Conservation (phyloP, 2,888 invertebrate genomes). For the Melanostoma mellinum region DNA sequence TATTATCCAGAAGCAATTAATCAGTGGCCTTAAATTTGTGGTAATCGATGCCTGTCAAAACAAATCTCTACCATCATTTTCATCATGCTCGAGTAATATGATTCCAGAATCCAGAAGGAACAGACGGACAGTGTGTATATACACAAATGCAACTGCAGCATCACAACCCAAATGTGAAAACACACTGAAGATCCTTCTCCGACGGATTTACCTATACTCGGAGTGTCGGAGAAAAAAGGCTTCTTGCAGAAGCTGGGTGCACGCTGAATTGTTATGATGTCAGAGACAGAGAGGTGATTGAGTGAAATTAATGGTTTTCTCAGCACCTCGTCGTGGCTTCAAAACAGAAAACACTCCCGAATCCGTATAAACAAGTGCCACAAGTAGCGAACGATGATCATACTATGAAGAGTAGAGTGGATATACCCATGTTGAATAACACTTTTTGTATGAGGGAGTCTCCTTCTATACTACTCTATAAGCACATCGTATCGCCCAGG, state of each 20-base stretch:
- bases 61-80: conserved; percentile 80
- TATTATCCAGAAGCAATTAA: conserved; percentile 73
- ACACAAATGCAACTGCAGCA: conserved; percentile 16
- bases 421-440: conserved; percentile 43
- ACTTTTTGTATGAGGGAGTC: conserved; percentile 37
- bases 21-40: conserved; percentile 70
- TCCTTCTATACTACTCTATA: not conserved
- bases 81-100: conserved; percentile 79
- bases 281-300: conserved; percentile 70
- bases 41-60: conserved; percentile 79
- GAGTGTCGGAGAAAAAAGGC: not conserved
- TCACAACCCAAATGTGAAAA: conserved; percentile 12
- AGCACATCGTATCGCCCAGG: not conserved
- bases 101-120: conserved; percentile 62
- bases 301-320: conserved; percentile 70
- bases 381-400: conserved; percentile 38
- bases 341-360: conserved; percentile 46
- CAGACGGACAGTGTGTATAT: conserved; percentile 38
- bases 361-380: conserved; percentile 62
- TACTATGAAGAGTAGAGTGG: conserved; percentile 5
- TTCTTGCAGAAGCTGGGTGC: conserved; percentile 57
- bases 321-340: conserved; percentile 55
- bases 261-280: conserved; percentile 64
- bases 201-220: conserved; percentile 12
- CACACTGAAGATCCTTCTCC: conserved; percentile 25